Evolutionary conservation across 1,140 invertebrate genomes (phyloP).

Genomic region (Drosophila murphyi): DNA sequence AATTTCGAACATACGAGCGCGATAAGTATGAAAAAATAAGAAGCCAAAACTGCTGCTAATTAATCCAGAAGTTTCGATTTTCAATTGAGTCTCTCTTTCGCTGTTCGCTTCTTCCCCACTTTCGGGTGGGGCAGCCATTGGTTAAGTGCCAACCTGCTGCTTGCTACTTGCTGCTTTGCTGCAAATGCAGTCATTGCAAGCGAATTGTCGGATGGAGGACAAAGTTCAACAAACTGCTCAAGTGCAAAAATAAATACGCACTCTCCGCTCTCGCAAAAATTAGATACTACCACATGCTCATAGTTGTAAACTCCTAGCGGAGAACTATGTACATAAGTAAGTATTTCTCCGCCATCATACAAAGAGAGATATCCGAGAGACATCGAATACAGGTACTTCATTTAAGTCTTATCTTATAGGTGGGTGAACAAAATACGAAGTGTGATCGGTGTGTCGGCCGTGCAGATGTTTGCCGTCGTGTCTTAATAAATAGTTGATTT

Average conservation of each 20-base stretch:
- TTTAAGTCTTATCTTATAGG: too few species aligned
- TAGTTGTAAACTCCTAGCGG: too few species aligned
- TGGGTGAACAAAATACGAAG: too few species aligned
- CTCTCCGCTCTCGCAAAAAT: background rate
- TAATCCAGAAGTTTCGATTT: slow-evolving; percentile 11
- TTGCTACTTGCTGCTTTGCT: background rate
- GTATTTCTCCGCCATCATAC: too few species aligned
- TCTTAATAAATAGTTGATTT: too few species aligned
- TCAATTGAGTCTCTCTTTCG: slow-evolving; percentile 1
- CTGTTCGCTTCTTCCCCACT: background rate
- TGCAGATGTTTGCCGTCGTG: too few species aligned
- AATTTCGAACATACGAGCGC: slow-evolving; percentile 10
- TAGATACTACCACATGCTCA: too few species aligned
- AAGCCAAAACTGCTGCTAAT: slow-evolving; percentile 9
- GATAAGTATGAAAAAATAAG: slow-evolving; percentile 36
- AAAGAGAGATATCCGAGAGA: too few species aligned
- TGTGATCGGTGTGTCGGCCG: too few species aligned
- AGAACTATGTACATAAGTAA: too few species aligned
- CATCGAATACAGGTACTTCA: too few species aligned
- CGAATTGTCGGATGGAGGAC: slow-evolving; percentile 17
- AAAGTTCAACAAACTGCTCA: slow-evolving; percentile 59
- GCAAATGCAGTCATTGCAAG: slow-evolving; percentile 16
- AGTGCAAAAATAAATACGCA: slow-evolving; percentile 46
- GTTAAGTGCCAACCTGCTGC: slow-evolving; percentile 24
- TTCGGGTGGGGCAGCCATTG: background rate